A percentile compares a stretch with the other conserved stretches of the same genome.
Evolutionary conservation across 2,797 vertebrate genomes (phyloP).

Genomic region (Anabacerthia variegaticeps): DNA sequence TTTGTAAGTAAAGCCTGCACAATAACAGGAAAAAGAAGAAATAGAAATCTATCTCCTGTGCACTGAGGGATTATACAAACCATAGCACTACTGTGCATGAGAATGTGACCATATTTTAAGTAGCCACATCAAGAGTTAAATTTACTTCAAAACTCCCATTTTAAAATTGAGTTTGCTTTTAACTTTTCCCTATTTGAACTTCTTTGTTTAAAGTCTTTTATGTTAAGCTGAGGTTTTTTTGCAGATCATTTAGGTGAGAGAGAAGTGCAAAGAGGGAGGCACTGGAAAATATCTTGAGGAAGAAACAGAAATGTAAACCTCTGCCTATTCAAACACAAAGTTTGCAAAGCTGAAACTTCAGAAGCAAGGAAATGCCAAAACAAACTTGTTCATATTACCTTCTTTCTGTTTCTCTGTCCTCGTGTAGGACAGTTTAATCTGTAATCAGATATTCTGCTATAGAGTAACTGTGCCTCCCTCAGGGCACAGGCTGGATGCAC

Average conservation of each 20-base stretch:
- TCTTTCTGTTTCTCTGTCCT: not conserved
- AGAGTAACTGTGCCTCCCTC: slow-evolving; percentile 52
- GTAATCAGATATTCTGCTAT: not conserved
- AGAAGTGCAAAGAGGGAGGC: not conserved
- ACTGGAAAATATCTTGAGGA: not conserved
- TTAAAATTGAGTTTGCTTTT: not conserved
- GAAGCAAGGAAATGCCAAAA: not conserved
- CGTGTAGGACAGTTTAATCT: not conserved
- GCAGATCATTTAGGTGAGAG: not conserved
- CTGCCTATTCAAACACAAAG: not conserved
- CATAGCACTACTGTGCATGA: too few relatives aligned
- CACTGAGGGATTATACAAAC: not conserved
- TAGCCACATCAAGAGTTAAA: not conserved
- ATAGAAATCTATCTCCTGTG: not conserved
- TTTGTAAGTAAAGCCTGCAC: not conserved
- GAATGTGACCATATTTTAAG: not conserved
- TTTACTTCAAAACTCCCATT: not conserved
- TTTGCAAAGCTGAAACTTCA: not conserved
- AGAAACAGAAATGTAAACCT: not conserved
- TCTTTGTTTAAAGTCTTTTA: not conserved
- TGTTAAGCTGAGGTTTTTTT: not conserved
- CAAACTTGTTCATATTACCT: not conserved
- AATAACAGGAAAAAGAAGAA: not conserved
- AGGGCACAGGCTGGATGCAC: not conserved
- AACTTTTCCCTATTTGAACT: not conserved